Evolutionary conservation across 30 jellyfish, hydroid and myxozoan genomes (phyloP), one percentile per base, ranked within the genome.

Genomic region (Pseudorhiza aurosa): DNA sequence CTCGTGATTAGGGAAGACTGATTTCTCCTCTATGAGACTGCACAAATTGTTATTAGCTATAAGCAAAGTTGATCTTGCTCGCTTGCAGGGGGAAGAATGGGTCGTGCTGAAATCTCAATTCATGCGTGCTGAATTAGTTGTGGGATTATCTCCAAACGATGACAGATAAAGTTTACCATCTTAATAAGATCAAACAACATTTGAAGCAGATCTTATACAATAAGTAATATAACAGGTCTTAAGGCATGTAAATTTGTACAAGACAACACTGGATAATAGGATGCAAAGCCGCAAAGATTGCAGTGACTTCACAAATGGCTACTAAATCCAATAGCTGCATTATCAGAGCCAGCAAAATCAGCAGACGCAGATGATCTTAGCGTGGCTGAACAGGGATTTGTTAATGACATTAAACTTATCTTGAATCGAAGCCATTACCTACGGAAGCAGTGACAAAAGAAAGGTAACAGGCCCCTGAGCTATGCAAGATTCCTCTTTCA

Each of bases 351-450:
- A 11, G 29, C n/a, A 45, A 39, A 33, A 39, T 63, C 89, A 25
- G 42, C 73, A 62, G 89, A 63, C 81, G 89, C 46, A 72, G 67
- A 68, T 47, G 70, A 24, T 77, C 60, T 77, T 77, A 77, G 79
- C 74, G 40, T 30, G 68, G 89, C 73, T 77, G 31, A 77, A 55
- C 89, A 77, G 37, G 79, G 77, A 37, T 77, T 40, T 28, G 77
- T 14, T 60, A 60, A 77, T 49, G 27, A 39, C 36, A 76, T 76
- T 76, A 37, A n/a, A 62, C 42, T 76, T 51, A 56, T 24, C 74
- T 36, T 29, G 45, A 58, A 62, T 56, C 46, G 17, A 40, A 57
- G 40, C 21, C 50, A 58, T 55, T 33, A 19, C 24, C 18, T 27
- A 29, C 75, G 77, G 87, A 53, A 50, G 25, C 67, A 33, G 19